phyloP scores from a whole-genome alignment of 2,797 vertebrate genomes.

The Cossypha dichroa region DNA sequence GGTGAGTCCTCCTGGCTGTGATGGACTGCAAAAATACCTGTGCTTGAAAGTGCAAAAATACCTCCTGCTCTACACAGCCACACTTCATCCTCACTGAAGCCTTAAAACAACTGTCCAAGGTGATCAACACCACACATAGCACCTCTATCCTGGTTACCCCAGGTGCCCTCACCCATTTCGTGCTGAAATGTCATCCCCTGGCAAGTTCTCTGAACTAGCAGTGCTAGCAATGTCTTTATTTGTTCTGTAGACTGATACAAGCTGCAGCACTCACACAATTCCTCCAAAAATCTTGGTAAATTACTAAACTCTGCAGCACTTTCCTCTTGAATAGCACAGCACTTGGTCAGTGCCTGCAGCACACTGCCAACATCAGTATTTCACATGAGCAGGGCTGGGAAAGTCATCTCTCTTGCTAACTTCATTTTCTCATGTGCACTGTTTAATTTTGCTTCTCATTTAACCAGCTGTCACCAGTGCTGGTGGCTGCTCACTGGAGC shows the following conservation, averaged over 20 bases:
- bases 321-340: constrained; percentile 4
- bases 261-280: constrained; percentile 65
- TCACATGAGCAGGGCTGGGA: constrained; percentile 31
- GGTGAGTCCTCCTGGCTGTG: background rate
- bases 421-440: constrained; percentile 25
- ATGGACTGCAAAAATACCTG: background rate
- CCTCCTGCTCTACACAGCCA: background rate
- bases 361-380: background rate
- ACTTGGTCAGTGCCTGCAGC: background rate
- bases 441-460: constrained; percentile 53
- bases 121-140: background rate
- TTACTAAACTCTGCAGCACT: constrained; percentile 47
- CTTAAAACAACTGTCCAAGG: background rate
- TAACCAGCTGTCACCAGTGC: constrained; percentile 38
- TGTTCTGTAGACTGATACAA: constrained; percentile 75
- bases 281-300: constrained; percentile 67
- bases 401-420: background rate
- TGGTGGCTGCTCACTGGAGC: constrained; percentile 59
- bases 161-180: background rate
- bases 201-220: background rate
- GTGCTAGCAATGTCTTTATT: constrained; percentile 45
- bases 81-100: background rate
- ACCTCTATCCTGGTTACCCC: background rate
- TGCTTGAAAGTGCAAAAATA: background rate
- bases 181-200: background rate